A percentile compares a stretch with the other conserved stretches of the same genome.
Conservation (phyloP, 2,888 invertebrate genomes). For the Scrobipalpa costella region DNA sequence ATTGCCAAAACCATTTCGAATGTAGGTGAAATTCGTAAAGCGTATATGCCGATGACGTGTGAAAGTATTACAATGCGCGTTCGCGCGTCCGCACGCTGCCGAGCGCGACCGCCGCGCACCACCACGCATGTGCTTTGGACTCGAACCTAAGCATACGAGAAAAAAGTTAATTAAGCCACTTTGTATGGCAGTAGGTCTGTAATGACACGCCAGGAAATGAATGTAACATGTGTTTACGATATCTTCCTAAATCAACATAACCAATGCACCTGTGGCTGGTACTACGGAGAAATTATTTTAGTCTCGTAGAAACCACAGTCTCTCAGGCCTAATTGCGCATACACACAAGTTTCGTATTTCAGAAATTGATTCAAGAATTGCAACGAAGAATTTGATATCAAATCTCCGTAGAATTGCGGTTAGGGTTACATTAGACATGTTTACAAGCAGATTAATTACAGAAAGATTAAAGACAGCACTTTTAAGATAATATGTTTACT, state of each 20-base stretch:
- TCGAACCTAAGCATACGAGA: slow-evolving; percentile 32
- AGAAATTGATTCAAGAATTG: slow-evolving; percentile 4
- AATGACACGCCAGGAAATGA: slow-evolving; percentile 11
- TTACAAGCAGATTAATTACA: slow-evolving; percentile 18
- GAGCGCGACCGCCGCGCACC: slow-evolving; percentile 61
- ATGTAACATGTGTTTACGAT: not conserved
- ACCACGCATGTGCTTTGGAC: slow-evolving; percentile 47
- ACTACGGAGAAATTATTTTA: too few species aligned
- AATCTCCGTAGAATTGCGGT: slow-evolving; percentile 13
- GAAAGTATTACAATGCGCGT: slow-evolving; percentile 61
- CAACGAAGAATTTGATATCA: not conserved
- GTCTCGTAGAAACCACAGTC: not conserved
- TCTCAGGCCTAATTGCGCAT: not conserved
- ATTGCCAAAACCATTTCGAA: slow-evolving; percentile 36
- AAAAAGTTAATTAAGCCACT: slow-evolving; percentile 9
- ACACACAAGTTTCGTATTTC: not conserved
- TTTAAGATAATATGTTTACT: too few species aligned
- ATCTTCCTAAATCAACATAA: too few species aligned
- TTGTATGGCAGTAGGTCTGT: slow-evolving; percentile 18
- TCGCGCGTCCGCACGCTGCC: slow-evolving; percentile 48
- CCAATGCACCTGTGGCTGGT: too few species aligned
- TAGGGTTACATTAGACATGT: slow-evolving; percentile 26
- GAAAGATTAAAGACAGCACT: too few species aligned
- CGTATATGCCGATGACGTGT: slow-evolving; percentile 54
- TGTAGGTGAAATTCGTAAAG: slow-evolving; percentile 58